These are phyloP conservation scores for Solenodon paradoxus DNA, from an alignment of 2,113 vertebrate genomes.

Conservation along the genomic window DNA sequence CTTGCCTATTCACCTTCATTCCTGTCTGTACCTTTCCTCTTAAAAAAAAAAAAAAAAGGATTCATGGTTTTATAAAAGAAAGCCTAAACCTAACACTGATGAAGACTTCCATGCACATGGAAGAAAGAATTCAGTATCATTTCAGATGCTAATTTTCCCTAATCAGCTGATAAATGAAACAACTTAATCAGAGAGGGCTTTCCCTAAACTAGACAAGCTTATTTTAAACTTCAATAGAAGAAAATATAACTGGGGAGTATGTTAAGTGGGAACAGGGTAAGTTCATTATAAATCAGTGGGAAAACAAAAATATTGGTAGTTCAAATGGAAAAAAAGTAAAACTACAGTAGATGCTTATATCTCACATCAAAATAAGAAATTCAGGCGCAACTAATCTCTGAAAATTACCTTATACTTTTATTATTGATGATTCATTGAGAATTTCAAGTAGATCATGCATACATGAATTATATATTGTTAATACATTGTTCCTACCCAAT, in stretches of 20 bases:
- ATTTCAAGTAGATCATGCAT: background rate
- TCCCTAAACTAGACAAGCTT: background rate
- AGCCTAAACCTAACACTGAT: slow-evolving; percentile 48
- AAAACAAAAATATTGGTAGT: background rate
- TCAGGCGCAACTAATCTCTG: background rate
- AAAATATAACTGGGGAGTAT: background rate
- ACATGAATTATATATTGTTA: background rate
- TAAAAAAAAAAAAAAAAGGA: too few relatives aligned
- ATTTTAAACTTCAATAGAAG: slow-evolving; percentile 13
- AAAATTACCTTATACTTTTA: background rate
- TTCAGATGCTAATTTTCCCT: background rate
- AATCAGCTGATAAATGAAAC: slow-evolving; percentile 6
- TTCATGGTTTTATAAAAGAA: background rate
- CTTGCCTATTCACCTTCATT: too few relatives aligned
- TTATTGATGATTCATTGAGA: background rate
- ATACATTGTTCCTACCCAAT: background rate
- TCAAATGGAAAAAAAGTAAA: background rate
- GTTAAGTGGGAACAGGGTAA: background rate
- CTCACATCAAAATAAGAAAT: background rate
- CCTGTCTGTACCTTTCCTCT: too few relatives aligned
- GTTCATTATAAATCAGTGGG: background rate
- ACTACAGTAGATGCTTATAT: background rate
- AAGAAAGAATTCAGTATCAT: background rate
- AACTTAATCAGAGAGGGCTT: background rate
- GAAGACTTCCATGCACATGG: background rate